Percentiles rank a stretch among this genome's conserved stretches.
Conservation (phyloP, 2,797 vertebrate species). For the Bradypus variegatus region DNA sequence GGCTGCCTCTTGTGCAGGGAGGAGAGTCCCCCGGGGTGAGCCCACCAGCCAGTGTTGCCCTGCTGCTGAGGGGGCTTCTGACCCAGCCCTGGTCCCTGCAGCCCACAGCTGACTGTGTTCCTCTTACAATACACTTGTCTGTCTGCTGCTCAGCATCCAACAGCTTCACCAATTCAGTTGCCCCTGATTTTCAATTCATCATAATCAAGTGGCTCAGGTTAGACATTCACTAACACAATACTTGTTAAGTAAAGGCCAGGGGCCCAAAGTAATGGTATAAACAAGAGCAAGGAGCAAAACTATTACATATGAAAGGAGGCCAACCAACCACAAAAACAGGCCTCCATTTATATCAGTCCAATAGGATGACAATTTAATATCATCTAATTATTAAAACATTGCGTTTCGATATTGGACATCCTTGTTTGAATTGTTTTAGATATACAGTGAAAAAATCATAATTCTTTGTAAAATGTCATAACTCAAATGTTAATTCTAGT, state of each 20-base stretch:
- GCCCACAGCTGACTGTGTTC: too few species aligned
- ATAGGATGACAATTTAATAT: background rate
- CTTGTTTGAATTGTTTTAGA: background rate
- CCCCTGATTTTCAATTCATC: too few species aligned
- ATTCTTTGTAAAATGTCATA: background rate
- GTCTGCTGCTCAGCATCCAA: too few species aligned
- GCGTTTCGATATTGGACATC: background rate
- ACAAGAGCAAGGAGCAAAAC: background rate
- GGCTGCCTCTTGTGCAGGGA: too few species aligned
- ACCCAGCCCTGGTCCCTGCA: too few species aligned
- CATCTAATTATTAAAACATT: background rate
- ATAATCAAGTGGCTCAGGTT: too few species aligned
- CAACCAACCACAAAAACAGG: background rate
- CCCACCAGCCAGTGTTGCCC: too few species aligned
- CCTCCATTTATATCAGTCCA: background rate
- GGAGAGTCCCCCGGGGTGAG: too few species aligned
- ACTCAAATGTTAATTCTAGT: background rate
- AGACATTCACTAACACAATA: background rate
- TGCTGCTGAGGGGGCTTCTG: too few species aligned
- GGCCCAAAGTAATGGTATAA: background rate
- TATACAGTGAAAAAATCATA: background rate
- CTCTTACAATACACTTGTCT: too few species aligned
- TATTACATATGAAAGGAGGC: background rate
- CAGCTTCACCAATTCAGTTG: too few species aligned
- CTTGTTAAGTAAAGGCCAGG: background rate